Evolutionary conservation across 23 tunicate genomes (phyloP).

Genomic region (Styela plicata): DNA sequence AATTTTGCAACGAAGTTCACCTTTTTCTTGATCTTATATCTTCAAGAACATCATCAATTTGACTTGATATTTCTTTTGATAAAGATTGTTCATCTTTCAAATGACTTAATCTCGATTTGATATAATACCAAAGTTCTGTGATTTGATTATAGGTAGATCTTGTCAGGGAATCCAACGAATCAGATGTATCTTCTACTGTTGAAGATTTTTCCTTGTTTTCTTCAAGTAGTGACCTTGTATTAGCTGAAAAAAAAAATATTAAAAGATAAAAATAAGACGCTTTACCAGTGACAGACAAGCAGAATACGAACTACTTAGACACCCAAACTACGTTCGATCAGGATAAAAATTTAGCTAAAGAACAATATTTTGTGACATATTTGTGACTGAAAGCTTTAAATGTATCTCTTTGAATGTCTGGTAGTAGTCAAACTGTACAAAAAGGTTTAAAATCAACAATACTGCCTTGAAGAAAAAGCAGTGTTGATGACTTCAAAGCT

Average conservation of each 20-base stretch:
- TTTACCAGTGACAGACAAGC: not conserved
- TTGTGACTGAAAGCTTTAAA: too few species aligned
- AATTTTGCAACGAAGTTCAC: too few species aligned
- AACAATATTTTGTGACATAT: too few species aligned
- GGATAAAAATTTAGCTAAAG: too few species aligned
- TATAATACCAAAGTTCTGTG: slow-evolving; percentile 41
- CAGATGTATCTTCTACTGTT: slow-evolving; percentile 32
- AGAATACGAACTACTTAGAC: too few species aligned
- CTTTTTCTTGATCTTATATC: slow-evolving; percentile 20
- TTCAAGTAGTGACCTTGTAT: not conserved
- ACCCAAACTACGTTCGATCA: too few species aligned
- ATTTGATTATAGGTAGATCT: slow-evolving; percentile 15
- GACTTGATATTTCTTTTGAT: not conserved
- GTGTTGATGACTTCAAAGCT: too few species aligned
- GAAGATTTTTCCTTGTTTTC: not conserved
- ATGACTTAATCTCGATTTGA: slow-evolving; percentile 31
- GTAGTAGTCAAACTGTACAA: too few species aligned
- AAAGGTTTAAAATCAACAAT: too few species aligned
- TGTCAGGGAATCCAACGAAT: not conserved
- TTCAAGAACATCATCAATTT: slow-evolving; percentile 2
- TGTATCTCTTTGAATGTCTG: too few species aligned
- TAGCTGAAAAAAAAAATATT: not conserved
- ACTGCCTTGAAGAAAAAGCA: too few species aligned
- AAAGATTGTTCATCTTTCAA: slow-evolving; percentile 10
- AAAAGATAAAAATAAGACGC: not conserved